Base-by-base conservation (phyloP, 1,140 invertebrate species). In the Physella acuta region DNA sequence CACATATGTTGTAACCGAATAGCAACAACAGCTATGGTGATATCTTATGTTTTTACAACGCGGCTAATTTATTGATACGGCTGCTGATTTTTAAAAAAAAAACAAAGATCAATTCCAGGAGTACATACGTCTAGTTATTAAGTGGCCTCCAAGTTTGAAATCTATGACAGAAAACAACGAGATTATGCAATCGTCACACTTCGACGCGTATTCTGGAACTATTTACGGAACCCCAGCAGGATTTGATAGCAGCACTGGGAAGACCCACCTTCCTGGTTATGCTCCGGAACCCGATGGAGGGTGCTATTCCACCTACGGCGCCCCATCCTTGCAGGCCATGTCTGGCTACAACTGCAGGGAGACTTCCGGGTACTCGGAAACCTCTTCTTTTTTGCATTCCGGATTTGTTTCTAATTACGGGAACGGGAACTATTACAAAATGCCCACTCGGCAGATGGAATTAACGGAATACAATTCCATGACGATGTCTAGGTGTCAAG, bases 351-450 rank as follows among this genome's bases (percentile, higher is more conserved):
- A 30, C 8, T 66, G 64, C 52, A 28, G 64, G 17, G 64, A 56
- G 16, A 30, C 64, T 11, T 34, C 52, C 3, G 51, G 31, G 16
- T 66, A 66, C 33, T 14, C 34, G 31, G 64, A 56, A 28, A 53
- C 64, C 5, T 4, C 62, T 30, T 20, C 34, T 30, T 56, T 66
- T 39, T 37, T 20, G 11, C 44, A 66, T 33, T 26, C 64, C n/a
- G 62, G 49, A 3, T 26, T 3, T 14, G 52, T 33, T 16, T 17
- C 64, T 14, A 39, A 20, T 49, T 66, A 37, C 37, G 52, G 44
- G 4, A 39, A 17, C 52, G 17, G n/a, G n/a, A 56, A 66, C 30
- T 56, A 30, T 56, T 66, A 56, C 52, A 66, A 66, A 56, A 66
- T 56, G 30, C 49, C 51, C n/a, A 66, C 20, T 37, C 20, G 52